phyloP scores from a whole-genome alignment of 2,113 vertebrate species.

The Pterocles orientalis region DNA sequence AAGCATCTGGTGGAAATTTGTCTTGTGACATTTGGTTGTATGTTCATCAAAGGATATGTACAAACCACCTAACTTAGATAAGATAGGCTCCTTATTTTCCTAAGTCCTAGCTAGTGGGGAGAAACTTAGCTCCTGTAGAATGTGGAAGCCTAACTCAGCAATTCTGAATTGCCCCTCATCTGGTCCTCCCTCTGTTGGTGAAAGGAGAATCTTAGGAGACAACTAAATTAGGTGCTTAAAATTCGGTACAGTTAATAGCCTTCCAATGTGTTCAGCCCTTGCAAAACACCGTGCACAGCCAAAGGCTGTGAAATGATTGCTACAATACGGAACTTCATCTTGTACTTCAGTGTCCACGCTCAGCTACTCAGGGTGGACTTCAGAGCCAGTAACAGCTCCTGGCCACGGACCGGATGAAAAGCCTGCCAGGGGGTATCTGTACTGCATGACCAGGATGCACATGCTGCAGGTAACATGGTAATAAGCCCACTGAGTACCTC shows the following conservation, averaged over 20 bases:
- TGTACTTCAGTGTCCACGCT: not conserved
- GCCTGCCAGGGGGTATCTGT: not conserved
- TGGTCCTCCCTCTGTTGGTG: not conserved
- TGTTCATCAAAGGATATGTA: not conserved
- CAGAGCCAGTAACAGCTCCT: not conserved
- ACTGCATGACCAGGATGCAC: not conserved
- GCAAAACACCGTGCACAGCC: not conserved
- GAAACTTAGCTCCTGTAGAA: not conserved
- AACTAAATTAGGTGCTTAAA: not conserved
- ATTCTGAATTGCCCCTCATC: not conserved
- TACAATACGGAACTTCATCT: not conserved
- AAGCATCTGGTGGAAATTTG: not conserved
- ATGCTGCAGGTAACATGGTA: fast-evolving
- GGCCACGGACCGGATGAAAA: not conserved
- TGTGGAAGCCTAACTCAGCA: not conserved
- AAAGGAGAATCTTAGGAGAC: not conserved
- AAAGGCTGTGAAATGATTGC: not conserved
- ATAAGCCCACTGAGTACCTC: not conserved
- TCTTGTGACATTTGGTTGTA: not conserved
- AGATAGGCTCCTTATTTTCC: not conserved
- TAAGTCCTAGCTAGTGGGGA: not conserved
- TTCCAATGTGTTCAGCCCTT: not conserved
- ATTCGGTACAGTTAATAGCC: not conserved
- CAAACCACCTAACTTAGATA: not conserved
- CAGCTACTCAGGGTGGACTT: not conserved